Evolutionary conservation across 1,140 invertebrate species (phyloP).

Genomic region (Limonius californicus): DNA sequence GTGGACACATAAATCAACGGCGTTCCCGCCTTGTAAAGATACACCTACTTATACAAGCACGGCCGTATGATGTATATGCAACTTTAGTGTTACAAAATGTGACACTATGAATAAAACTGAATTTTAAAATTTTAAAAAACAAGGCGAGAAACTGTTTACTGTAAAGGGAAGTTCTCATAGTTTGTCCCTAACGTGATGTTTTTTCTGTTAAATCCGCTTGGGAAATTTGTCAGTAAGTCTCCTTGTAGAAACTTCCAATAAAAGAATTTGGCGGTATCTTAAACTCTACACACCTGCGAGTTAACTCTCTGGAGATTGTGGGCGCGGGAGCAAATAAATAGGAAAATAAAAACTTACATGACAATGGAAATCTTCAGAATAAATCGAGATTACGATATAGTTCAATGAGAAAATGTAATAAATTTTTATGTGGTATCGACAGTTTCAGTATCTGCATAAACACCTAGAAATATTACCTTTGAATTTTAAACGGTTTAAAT

Average conservation of each 20-base stretch:
- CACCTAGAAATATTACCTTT: too few relatives aligned
- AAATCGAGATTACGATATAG: too few relatives aligned
- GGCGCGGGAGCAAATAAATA: neutral
- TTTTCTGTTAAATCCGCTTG: slow-evolving; percentile 7
- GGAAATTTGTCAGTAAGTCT: slow-evolving; percentile 14
- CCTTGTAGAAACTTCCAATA: slow-evolving; percentile 1
- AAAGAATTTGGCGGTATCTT: slow-evolving; percentile 6
- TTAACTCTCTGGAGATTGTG: neutral
- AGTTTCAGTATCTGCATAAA: too few relatives aligned
- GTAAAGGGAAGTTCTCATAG: neutral
- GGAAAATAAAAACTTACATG: neutral
- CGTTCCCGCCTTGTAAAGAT: neutral
- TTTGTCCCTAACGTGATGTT: slow-evolving; percentile 6
- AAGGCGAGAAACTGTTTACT: neutral
- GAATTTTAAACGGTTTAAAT: too few relatives aligned
- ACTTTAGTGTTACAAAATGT: neutral
- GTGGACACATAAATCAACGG: neutral
- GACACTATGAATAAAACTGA: neutral
- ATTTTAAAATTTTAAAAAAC: neutral
- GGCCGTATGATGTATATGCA: too few relatives aligned
- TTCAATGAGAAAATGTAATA: too few relatives aligned
- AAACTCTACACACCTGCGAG: neutral
- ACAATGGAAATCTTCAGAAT: too few relatives aligned
- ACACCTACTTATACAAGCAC: too few relatives aligned
- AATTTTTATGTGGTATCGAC: too few relatives aligned